Evolutionary conservation across 2,113 vertebrate species (phyloP).

Genomic region (Haemorhous mexicanus): DNA sequence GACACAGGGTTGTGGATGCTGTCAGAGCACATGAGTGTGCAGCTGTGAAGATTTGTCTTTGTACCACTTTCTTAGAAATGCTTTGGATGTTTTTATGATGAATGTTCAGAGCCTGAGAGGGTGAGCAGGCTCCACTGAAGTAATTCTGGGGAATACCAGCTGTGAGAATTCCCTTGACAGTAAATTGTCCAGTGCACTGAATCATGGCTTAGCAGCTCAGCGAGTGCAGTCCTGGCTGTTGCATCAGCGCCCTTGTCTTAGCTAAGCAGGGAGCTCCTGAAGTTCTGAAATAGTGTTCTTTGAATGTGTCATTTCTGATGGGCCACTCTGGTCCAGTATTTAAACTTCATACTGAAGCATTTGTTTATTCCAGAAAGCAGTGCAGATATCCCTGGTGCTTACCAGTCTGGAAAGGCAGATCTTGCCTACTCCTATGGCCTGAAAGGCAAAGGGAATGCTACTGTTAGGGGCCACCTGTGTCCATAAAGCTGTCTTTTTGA

Average conservation of each 20-base stretch:
- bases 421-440: neutral
- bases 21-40: neutral
- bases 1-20: neutral
- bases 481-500: neutral
- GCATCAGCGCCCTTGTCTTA: neutral
- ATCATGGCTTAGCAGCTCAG: neutral
- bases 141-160: neutral
- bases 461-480: neutral
- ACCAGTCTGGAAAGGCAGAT: neutral
- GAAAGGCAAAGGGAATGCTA: neutral
- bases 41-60: neutral
- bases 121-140: neutral
- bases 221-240: neutral
- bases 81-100: neutral
- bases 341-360: neutral
- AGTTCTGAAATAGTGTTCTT: neutral
- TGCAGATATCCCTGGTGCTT: neutral
- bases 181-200: neutral
- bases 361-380: neutral
- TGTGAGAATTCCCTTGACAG: neutral
- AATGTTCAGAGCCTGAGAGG: neutral
- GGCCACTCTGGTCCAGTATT: accelerated
- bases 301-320: neutral
- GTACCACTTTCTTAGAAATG: neutral
- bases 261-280: neutral